These are phyloP conservation scores for Carassius auratus DNA, from an alignment of 2,113 vertebrate genomes.

Conservation along the genomic window DNA sequence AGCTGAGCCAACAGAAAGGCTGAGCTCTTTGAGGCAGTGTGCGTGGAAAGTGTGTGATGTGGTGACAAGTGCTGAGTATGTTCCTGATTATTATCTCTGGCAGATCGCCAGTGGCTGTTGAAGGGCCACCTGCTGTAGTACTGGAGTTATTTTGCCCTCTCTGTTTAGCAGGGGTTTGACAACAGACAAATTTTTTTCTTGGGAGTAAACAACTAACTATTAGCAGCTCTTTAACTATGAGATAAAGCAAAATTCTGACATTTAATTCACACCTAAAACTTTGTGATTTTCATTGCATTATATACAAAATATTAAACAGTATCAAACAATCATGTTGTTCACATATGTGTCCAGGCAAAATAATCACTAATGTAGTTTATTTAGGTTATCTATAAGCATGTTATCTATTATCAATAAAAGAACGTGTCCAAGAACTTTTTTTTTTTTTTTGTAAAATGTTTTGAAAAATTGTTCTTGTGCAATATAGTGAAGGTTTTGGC, in stretches of 20 bases:
- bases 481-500: too few relatives aligned
- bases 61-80: neutral
- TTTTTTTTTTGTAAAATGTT: too few relatives aligned
- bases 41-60: neutral
- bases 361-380: neutral
- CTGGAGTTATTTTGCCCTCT: neutral
- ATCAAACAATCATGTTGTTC: neutral
- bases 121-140: neutral
- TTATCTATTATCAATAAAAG: too few relatives aligned
- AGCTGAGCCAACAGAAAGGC: slow-evolving; percentile 57
- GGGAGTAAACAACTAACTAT: neutral
- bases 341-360: neutral
- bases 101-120: slow-evolving; percentile 1
- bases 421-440: too few relatives aligned
- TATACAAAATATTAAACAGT: neutral
- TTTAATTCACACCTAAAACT: neutral
- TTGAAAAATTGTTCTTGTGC: too few relatives aligned
- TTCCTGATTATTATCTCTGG: slow-evolving; percentile 1
- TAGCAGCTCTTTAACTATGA: neutral
- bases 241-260: neutral
- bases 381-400: too few relatives aligned
- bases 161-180: neutral
- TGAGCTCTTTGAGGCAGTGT: neutral
- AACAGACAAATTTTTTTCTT: neutral
- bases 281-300: neutral